Evolutionary conservation across 2,888 invertebrate genomes (phyloP), one percentile per base, ranked within the genome.

Genomic region (Drosophila austrosaltans): DNA sequence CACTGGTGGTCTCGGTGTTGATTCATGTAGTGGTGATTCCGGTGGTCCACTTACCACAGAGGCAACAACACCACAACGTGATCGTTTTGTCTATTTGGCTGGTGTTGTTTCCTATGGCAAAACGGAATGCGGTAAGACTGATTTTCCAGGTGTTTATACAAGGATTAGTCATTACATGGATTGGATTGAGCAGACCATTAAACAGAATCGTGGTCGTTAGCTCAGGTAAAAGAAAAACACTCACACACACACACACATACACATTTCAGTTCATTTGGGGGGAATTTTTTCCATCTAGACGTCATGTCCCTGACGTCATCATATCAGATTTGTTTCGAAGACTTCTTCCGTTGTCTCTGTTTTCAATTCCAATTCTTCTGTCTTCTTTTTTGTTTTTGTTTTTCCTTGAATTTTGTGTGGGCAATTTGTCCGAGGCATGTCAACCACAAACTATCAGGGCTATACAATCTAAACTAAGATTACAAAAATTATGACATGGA

Each of bases 11-110:
- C 0, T 39, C 0, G 69, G 69, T 2, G 63, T 82, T 1, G 88
- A 95, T 80, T 87, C 91, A 2, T 95, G 95, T 65, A 82, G 92
- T 10, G 95, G 95, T 1, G 95, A 95, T 79, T 94, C 94, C 54
- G 95, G 95, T 10, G 95, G 95, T 0, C 94, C 95, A 0, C 90
- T 95, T 2, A 84, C 88, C 53, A 61, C 66, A 2, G 87, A 79
- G 54, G 66, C 54, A 0, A 67, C 20, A 5, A 70, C 73, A 2
- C 61, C 66, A 4, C 53, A 56, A 4, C 56, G 66, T 7, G 53
- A 80, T 32, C 71, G 71, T 0, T 78, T 60, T 22, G 81, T 75
- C 20, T 85, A 82, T 20, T 32, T 73, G 22, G 88, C 75, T 1
- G 83, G 83, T 4, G 70, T 84, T 12, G 83, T 84, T 1, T 84